Conservation (phyloP, 2,113 vertebrate genomes). For the Puntigrus tetrazona region DNA sequence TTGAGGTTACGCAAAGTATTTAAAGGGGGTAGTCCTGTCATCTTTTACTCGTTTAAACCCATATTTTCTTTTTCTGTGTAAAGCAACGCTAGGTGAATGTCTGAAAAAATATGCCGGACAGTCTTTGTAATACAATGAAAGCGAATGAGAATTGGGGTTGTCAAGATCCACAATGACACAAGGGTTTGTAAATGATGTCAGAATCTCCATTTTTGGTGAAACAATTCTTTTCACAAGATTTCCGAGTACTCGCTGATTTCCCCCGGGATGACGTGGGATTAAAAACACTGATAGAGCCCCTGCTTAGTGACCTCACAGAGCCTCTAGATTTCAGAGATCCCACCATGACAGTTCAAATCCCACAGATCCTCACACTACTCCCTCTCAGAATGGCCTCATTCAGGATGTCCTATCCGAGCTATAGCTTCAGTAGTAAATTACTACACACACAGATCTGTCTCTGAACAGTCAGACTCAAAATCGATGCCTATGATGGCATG, state of each 20-base stretch:
- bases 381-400: too few relatives aligned
- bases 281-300: neutral
- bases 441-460: neutral
- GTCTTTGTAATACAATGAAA: neutral
- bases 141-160: neutral
- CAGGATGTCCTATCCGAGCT: too few relatives aligned
- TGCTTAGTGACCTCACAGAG: neutral
- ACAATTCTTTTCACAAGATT: neutral
- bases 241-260: neutral
- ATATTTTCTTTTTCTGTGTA: neutral
- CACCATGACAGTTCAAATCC: too few relatives aligned
- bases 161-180: neutral
- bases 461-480: neutral
- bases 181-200: neutral
- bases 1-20: too few relatives aligned
- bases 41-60: neutral
- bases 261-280: neutral
- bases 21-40: neutral
- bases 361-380: too few relatives aligned
- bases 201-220: slow-evolving; percentile 3
- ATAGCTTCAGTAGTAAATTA: too few relatives aligned
- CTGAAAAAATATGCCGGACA: neutral
- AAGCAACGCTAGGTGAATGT: neutral
- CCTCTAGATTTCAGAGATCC: neutral
- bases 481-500: too few relatives aligned